Base-by-base conservation (phyloP, 2,888 invertebrate genomes). In the Tetragonula carbonaria region DNA sequence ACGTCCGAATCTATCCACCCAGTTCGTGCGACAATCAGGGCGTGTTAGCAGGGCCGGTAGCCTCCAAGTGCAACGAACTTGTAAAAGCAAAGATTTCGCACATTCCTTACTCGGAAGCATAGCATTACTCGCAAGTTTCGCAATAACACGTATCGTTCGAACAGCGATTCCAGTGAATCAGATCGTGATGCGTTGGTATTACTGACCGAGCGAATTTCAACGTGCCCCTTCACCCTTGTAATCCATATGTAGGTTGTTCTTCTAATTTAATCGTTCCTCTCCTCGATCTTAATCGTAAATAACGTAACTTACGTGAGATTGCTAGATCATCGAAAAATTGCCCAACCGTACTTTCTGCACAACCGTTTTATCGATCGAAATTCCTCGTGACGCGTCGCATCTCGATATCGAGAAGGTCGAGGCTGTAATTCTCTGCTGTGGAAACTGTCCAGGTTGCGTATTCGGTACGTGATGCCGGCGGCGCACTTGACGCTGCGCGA, bases 401-500 rank as follows among this genome's bases (percentile, higher is more conserved):
- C 74, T 62, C 62, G 33, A 62, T 11, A 66, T 28, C 62, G 45
- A 28, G 28, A 68, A 62, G 75, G 57, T 70, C 83, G 62, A 70
- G 76, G 57, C 45, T 77, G 75, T 80, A 83, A 84, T 87, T 74
- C 28, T 78, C 68, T 80, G 66, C 87, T 86, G 75, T 82, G 80
- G 65, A 80, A 82, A 83, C 66, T 88, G 79, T 91, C 51, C 90
- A 94, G 94, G 92, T 94, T 94, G 93, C 94, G 94, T 92, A 94
- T 94, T 93, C 93, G 94, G 88, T 94, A 95, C 95, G 95, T 96
- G 94, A 97, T 97, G 97, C 97, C 97, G 94, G 97, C 97, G 92
- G 97, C 97, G 94, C 97, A 97, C 94, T 96, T 98, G 92, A 97
- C 97, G 93, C 96, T 98, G 93, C 97, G 97, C 88, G 98, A 98